Base-by-base conservation (phyloP, 2,113 vertebrate genomes). In the Miniopterus natalensis region DNA sequence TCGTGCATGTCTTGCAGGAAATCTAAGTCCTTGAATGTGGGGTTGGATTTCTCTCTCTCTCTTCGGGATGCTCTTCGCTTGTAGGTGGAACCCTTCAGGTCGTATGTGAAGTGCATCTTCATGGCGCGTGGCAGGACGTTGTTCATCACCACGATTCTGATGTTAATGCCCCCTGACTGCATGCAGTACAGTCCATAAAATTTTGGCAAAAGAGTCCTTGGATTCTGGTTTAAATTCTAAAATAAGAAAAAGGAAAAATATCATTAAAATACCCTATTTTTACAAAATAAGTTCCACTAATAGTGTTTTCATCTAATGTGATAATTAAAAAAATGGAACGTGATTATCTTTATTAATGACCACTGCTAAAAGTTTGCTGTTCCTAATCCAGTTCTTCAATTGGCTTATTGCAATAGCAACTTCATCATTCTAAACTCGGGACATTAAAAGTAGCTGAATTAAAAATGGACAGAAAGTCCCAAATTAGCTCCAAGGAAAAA, bases 211-310 rank as follows among this genome's bases (percentile, higher is more conserved):
- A 99, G 98, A 1, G 99, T 99, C 97, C 99, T 99, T 9, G 99
- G 99, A 97, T 99, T 99, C 98, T 99, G 99, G 95, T 99, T 99
- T 95, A 99, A 98, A 96, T 99, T 99, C 99, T 99, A 97, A 86
- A 97, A 97, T 6, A 96, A 97, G 31, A 36, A 97, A n/a, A 66
- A 27, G 49, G 31, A 59, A 49, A 84, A 97, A n/a, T 23, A 80
- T 13, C 0, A 0, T 63, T 45, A 92, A 40, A 42, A 81, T 83
- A 36, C 42, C 10, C 36, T 57, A 59, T 73, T 93, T 80, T 84
- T 51, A 93, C 36, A 86, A 92, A 80, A 55, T 70, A 77, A 96
- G 0, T 59, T 92, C 21, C 14, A 84, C 9, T 13, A 65, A 55
- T 70, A 31, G 5, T 17, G 3, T 73, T 92, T 88, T 47, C 36